Evolutionary conservation across 2,888 invertebrate genomes (phyloP), one percentile per base, ranked within the genome.

Genomic region (Phlogophora meticulosa): DNA sequence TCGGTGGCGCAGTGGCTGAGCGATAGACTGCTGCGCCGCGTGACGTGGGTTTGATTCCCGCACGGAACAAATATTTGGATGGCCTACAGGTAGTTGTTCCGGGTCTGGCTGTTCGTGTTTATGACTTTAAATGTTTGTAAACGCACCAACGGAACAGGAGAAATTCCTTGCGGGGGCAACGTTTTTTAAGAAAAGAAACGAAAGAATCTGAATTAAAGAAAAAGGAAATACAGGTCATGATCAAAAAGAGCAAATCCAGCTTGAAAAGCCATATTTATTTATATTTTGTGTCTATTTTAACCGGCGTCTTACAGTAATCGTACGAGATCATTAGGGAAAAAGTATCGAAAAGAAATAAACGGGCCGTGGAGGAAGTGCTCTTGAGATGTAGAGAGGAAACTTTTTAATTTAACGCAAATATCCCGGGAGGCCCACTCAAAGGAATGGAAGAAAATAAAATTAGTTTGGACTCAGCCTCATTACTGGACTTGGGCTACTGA

Each of bases 321-420:
- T 90, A 88, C 87, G 89, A 82, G 88, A 85, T 89, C 89, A 90
- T 91, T 91, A 92, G 82, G 84, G 85, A 83, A 87, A 87, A 89
- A 89, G 87, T 89, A 91, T 88, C 86, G 86, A 84, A 88, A 87
- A 63, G 83, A 85, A 90, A 89, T 87, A 87, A 90, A 87, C 83
- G 82, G 84, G 79, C 82, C 83, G 81, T 79, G 79, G 74, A 71
- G 67, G 80, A 72, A 86, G 88, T 80, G 69, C 84, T 86, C 88
- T 90, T 78, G 85, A 88, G 88, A 87, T 85, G 84, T 80, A 82
- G 78, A 86, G 83, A 78, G 82, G 85, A 89, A 93, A 92, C 89
- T 93, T 93, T 93, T 93, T 91, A 92, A 92, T 92, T 92, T 88
- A 91, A 92, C 85, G 88, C 89, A 90, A 93, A 92, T 90, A 91